Conservation (phyloP, 2,888 invertebrate species). For the Zonitis immaculata region DNA sequence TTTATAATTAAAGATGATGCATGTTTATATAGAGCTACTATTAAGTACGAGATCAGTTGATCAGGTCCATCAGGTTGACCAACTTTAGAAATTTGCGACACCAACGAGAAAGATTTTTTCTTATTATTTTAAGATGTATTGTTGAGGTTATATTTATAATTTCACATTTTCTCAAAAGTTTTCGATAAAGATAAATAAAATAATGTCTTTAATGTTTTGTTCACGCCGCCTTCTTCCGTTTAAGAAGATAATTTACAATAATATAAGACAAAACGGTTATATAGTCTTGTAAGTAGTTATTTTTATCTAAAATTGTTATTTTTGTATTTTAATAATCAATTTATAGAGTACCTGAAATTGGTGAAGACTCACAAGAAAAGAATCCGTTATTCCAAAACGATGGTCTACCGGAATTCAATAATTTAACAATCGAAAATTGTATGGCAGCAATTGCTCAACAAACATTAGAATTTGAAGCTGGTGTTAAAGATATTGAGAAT, state of each 20-base stretch:
- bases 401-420: conserved; percentile 75
- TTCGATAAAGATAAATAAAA: conserved; percentile 4
- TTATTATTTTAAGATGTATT: conserved; percentile 2
- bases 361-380: conserved; percentile 73
- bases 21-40: no score
- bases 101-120: no score
- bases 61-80: not conserved
- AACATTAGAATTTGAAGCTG: conserved; percentile 74
- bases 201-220: conserved; percentile 46
- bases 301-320: conserved; percentile 10
- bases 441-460: conserved; percentile 79
- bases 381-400: conserved; percentile 69
- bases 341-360: conserved; percentile 73
- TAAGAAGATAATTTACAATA: conserved; percentile 29
- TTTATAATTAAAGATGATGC: no score
- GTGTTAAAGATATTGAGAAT: conserved; percentile 64
- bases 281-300: conserved; percentile 62
- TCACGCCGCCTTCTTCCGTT: conserved; percentile 29
- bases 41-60: no score
- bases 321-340: conserved; percentile 15
- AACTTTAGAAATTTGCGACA: no score
- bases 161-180: not conserved
- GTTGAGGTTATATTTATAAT: conserved; percentile 15
- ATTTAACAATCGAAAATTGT: conserved; percentile 78
- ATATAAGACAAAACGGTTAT: conserved; percentile 56